Conservation (phyloP, 2,888 invertebrate species). For the Arrhopalites spinosus region DNA sequence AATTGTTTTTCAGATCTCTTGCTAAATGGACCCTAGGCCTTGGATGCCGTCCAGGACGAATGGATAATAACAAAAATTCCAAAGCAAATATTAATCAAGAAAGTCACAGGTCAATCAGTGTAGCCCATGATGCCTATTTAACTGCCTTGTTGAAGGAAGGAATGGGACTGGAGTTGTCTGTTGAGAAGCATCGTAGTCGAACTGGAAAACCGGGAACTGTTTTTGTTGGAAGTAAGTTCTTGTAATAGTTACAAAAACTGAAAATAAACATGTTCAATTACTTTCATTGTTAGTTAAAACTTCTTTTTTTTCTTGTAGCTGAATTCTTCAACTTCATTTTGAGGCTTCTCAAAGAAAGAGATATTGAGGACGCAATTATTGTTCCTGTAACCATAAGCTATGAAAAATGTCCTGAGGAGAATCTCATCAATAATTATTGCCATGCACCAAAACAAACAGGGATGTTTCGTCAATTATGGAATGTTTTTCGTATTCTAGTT, state of each 20-base stretch:
- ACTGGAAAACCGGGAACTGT: constrained; percentile 13
- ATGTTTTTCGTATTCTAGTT: not conserved
- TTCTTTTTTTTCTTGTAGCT: constrained; percentile 7
- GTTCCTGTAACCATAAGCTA: constrained; percentile 25
- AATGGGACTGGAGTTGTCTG: not conserved
- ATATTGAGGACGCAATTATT: constrained; percentile 13
- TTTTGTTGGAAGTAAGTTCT: constrained; percentile 22
- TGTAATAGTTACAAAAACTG: not conserved
- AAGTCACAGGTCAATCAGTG: not conserved
- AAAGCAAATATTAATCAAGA: not conserved
- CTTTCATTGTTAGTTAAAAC: no score
- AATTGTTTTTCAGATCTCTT: not conserved
- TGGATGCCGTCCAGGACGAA: constrained; percentile 1
- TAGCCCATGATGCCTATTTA: not conserved
- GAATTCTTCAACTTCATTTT: constrained; percentile 12
- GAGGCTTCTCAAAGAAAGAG: not conserved
- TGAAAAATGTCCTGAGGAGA: constrained; percentile 25
- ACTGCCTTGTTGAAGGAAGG: not conserved
- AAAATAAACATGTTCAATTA: not conserved
- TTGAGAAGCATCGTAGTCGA: constrained; percentile 15
- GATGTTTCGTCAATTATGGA: constrained; percentile 11
- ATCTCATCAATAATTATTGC: not conserved
- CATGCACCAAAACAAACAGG: not conserved
- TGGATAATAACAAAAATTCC: not conserved
- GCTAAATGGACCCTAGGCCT: not conserved